A percentile compares a stretch with the other conserved stretches of the same genome.
phyloP scores from a whole-genome alignment of 2,888 invertebrate species.

The Venustoraphidia nigricollis region DNA sequence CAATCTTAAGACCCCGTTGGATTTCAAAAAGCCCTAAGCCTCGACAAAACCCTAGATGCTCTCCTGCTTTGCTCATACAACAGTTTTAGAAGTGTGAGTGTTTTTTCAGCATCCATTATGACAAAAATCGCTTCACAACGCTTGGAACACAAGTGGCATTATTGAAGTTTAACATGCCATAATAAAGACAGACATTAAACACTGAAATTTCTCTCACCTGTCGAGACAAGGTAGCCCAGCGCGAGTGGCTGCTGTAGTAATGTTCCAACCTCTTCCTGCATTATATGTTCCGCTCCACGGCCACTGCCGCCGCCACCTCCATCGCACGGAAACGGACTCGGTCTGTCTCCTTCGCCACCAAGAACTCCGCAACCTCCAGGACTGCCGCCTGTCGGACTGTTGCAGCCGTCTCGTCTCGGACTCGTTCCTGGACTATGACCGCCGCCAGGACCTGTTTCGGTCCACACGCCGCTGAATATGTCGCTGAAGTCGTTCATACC shows the following conservation, averaged over 20 bases:
- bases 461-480: conserved; percentile 53
- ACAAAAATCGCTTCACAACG: no score
- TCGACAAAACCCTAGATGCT: no score
- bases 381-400: conserved; percentile 36
- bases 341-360: conserved; percentile 23
- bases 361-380: conserved; percentile 23
- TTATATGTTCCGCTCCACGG: conserved; percentile 15
- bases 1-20: no score
- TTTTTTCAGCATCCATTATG: no score
- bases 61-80: no score
- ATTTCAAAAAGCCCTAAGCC: no score
- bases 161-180: no score
- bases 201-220: no score
- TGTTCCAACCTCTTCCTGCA: conserved; percentile 54
- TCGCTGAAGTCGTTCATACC: conserved; percentile 56
- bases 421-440: conserved; percentile 43
- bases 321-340: conserved; percentile 33
- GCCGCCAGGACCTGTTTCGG: conserved; percentile 36
- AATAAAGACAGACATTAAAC: no score
- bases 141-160: no score
- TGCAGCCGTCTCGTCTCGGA: conserved; percentile 34
- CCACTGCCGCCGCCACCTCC: conserved; percentile 24
- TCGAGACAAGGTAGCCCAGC: conserved; percentile 92
- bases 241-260: conserved; percentile 96
- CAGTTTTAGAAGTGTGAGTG: no score